These are phyloP conservation scores for Chlorops oryzae DNA, from an alignment of 1,140 invertebrate genomes.

Conservation along the genomic window DNA sequence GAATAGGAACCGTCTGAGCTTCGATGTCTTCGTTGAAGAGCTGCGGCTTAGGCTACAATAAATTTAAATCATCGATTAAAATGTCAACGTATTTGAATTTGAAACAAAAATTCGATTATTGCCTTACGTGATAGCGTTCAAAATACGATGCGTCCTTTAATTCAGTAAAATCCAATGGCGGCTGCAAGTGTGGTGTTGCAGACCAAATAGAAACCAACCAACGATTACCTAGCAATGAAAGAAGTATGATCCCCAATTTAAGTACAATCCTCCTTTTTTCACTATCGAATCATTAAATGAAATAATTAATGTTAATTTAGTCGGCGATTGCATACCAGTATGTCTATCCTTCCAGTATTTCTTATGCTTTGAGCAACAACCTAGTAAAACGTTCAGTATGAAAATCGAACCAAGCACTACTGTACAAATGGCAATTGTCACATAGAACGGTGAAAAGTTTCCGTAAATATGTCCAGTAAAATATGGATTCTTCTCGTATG, in stretches of 20 bases:
- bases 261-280: too few species aligned
- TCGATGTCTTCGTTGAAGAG: constrained; percentile 42
- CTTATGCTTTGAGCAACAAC: constrained; percentile 71
- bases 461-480: constrained; percentile 57
- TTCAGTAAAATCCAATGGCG: constrained; percentile 73
- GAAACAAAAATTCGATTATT: background rate
- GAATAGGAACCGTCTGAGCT: constrained; percentile 29
- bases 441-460: constrained; percentile 70
- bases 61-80: background rate
- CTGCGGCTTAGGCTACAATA: constrained; percentile 35
- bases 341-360: constrained; percentile 75
- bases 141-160: constrained; percentile 53
- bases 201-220: constrained; percentile 79
- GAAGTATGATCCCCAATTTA: background rate
- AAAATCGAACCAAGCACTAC: constrained; percentile 62
- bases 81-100: background rate
- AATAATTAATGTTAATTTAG: background rate
- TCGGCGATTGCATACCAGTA: constrained; percentile 58
- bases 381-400: constrained; percentile 68
- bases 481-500: constrained; percentile 61
- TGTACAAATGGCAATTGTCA: constrained; percentile 68
- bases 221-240: constrained; percentile 60
- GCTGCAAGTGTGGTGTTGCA: constrained; percentile 71
- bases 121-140: constrained; percentile 34
- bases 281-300: too few species aligned